Conservation (phyloP, 2,797 vertebrate species). For the Perodicticus potto region DNA sequence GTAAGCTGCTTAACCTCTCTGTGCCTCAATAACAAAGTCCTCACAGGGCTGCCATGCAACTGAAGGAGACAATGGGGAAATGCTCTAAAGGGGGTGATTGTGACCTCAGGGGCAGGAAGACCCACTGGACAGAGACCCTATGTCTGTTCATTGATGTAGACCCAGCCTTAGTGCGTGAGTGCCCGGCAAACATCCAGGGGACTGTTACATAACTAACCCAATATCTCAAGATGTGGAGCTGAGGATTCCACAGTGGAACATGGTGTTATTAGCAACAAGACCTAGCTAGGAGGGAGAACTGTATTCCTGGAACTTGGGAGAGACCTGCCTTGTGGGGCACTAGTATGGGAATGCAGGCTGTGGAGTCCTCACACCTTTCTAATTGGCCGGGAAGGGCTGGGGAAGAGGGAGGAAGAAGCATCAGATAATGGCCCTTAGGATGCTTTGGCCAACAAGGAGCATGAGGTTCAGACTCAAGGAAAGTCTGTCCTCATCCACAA, state of each 20-base stretch:
- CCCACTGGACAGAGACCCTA: neutral
- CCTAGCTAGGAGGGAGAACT: too few species aligned
- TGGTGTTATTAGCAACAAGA: neutral
- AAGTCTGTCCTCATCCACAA: neutral
- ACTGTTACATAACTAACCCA: neutral
- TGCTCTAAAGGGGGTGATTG: neutral
- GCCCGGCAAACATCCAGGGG: neutral
- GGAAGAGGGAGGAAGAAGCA: too few species aligned
- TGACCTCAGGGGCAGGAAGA: neutral
- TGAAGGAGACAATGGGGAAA: neutral
- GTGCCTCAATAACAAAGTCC: neutral
- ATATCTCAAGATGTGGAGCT: neutral
- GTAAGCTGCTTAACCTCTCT: neutral
- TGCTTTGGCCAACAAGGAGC: neutral
- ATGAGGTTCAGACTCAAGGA: neutral
- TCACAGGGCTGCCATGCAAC: neutral
- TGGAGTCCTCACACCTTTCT: neutral
- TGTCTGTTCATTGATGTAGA: neutral
- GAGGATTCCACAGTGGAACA: neutral
- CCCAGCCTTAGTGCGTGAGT: neutral
- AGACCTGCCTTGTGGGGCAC: neutral
- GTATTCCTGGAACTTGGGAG: neutral
- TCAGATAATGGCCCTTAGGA: neutral
- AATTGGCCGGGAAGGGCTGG: neutral
- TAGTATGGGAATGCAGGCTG: accelerated